Conservation (phyloP, 1,140 invertebrate genomes). For the Pogonognathellus flavescens region DNA sequence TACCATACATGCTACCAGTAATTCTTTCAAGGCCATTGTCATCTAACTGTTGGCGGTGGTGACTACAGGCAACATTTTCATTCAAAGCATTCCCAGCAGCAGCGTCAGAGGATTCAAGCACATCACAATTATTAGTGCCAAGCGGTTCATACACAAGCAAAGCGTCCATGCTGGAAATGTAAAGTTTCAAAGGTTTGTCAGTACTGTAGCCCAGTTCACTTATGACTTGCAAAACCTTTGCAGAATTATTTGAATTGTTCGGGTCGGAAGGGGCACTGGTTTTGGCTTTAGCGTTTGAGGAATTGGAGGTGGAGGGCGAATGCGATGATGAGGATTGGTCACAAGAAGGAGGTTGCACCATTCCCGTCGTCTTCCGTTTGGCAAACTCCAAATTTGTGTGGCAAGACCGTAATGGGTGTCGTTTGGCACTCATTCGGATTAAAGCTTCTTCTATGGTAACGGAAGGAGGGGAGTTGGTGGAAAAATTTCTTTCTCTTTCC, state of each 20-base stretch:
- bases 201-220: constrained; percentile 59
- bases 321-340: background rate
- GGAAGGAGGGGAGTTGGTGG: background rate
- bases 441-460: constrained; percentile 24
- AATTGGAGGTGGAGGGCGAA: background rate
- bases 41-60: background rate
- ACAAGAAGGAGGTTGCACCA: background rate
- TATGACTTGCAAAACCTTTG: constrained; percentile 48
- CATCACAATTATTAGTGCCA: background rate
- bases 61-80: background rate
- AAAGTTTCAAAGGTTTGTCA: constrained; percentile 57
- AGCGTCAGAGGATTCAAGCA: constrained; percentile 34
- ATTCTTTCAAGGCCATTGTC: background rate
- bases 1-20: background rate
- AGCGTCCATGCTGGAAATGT: constrained; percentile 66
- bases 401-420: background rate
- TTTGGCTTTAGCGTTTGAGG: background rate
- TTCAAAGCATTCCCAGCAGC: background rate
- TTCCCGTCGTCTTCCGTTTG: background rate
- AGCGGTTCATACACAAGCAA: constrained; percentile 65
- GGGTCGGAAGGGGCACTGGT: background rate
- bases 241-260: background rate
- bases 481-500: background rate
- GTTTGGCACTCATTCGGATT: background rate
- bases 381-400: background rate